Evolutionary conservation across 2,888 invertebrate species (phyloP).

Genomic region (Diaprepes abbreviatus): DNA sequence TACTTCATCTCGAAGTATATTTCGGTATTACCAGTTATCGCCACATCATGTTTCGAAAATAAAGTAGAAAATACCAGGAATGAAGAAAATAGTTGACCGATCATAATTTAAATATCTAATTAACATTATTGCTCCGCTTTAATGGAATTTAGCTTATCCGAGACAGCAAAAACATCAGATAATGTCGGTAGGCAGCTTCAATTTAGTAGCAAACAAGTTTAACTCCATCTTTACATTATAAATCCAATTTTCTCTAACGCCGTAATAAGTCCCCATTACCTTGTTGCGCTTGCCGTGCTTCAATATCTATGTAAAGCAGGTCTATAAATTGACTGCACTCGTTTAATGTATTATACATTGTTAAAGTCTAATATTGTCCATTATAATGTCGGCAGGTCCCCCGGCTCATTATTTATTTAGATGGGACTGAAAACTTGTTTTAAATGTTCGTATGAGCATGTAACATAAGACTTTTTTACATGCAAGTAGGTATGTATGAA

Average conservation of each 20-base stretch:
- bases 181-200: background rate
- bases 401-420: conserved; percentile 6
- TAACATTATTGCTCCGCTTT: too few species aligned
- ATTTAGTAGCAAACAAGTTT: background rate
- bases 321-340: conserved; percentile 29
- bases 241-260: background rate
- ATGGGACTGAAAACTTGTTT: too few species aligned
- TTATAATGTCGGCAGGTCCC: background rate
- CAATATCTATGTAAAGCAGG: conserved; percentile 28
- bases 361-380: conserved; percentile 25
- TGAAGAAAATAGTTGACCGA: too few species aligned
- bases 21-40: too few species aligned
- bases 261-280: background rate
- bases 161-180: background rate
- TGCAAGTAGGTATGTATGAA: too few species aligned
- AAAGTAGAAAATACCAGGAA: too few species aligned
- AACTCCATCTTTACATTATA: background rate
- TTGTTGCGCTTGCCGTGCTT: background rate
- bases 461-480: too few species aligned
- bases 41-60: too few species aligned
- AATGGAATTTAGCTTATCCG: too few species aligned
- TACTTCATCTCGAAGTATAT: too few species aligned
- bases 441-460: too few species aligned
- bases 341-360: conserved; percentile 33
- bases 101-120: too few species aligned